Evolutionary conservation across 2,888 invertebrate species (phyloP).

Genomic region (Aphidoletes aphidimyza): DNA sequence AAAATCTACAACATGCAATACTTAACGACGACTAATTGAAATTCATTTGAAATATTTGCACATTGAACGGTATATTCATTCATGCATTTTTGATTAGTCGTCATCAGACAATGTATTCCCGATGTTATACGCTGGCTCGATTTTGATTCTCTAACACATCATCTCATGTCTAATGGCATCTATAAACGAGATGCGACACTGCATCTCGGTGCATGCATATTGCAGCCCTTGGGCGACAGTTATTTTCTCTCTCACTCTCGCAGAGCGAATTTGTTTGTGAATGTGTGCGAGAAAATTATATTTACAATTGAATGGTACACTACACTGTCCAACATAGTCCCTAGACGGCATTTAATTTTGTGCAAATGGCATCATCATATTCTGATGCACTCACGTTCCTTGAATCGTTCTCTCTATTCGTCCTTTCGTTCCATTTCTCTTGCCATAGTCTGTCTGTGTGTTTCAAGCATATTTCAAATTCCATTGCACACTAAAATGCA

Average conservation of each 20-base stretch:
- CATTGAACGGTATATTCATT: background rate
- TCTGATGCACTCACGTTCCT: background rate
- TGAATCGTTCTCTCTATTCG: background rate
- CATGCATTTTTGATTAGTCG: constrained; percentile 16
- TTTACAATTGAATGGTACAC: background rate
- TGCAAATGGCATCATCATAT: constrained; percentile 31
- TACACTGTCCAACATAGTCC: background rate
- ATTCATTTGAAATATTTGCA: background rate
- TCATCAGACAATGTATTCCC: constrained; percentile 6
- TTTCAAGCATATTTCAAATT: no score
- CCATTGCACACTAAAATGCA: no score
- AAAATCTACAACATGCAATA: background rate
- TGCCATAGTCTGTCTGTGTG: background rate
- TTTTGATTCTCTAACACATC: background rate
- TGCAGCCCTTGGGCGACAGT: no score
- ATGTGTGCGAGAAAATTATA: background rate
- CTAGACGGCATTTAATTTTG: background rate
- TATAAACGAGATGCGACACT: no score
- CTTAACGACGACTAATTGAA: constrained; percentile 15
- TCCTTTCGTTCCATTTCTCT: background rate
- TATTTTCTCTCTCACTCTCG: no score
- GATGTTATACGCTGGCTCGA: background rate
- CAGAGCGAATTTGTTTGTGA: background rate
- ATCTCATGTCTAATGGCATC: no score
- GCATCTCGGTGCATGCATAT: no score